These are phyloP conservation scores for Scaptomyza pallida DNA, from an alignment of 1,140 invertebrate species.

Conservation along the genomic window DNA sequence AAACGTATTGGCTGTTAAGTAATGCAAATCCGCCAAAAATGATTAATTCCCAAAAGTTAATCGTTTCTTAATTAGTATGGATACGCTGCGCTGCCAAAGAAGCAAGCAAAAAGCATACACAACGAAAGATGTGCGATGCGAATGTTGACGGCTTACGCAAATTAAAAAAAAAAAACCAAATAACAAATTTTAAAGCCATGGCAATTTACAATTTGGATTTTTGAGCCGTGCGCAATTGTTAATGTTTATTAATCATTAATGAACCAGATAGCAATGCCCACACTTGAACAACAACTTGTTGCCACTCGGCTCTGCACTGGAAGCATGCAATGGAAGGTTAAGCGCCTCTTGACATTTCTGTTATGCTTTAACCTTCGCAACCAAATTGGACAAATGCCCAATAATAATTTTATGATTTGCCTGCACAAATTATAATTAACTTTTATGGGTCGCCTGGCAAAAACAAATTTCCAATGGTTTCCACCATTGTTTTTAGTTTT, in stretches of 20 bases:
- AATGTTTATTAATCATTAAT: constrained; percentile 68
- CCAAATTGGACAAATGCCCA: constrained; percentile 66
- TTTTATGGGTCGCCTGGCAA: constrained; percentile 60
- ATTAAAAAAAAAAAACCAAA: constrained; percentile 33
- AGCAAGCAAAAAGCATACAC: constrained; percentile 39
- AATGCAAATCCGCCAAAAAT: constrained; percentile 7
- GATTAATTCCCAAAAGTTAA: constrained; percentile 24
- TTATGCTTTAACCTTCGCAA: constrained; percentile 69
- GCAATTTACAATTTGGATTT: constrained; percentile 67
- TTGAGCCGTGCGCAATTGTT: constrained; percentile 61
- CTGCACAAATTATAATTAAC: constrained; percentile 44
- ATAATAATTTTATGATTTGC: constrained; percentile 61
- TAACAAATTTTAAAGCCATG: constrained; percentile 41
- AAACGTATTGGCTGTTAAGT: constrained; percentile 8
- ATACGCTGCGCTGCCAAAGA: constrained; percentile 21
- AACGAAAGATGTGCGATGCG: constrained; percentile 25
- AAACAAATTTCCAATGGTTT: constrained; percentile 29
- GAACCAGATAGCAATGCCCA: constrained; percentile 68
- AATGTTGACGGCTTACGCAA: constrained; percentile 58
- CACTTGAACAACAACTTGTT: constrained; percentile 57
- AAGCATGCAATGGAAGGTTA: constrained; percentile 63
- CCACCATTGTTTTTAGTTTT: constrained; percentile 5
- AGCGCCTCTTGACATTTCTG: constrained; percentile 78
- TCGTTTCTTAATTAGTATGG: constrained; percentile 46
- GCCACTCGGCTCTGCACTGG: constrained; percentile 48